These are phyloP conservation scores for Orthonychiurus folsomi DNA, from an alignment of 2,888 invertebrate genomes.

Conservation along the genomic window DNA sequence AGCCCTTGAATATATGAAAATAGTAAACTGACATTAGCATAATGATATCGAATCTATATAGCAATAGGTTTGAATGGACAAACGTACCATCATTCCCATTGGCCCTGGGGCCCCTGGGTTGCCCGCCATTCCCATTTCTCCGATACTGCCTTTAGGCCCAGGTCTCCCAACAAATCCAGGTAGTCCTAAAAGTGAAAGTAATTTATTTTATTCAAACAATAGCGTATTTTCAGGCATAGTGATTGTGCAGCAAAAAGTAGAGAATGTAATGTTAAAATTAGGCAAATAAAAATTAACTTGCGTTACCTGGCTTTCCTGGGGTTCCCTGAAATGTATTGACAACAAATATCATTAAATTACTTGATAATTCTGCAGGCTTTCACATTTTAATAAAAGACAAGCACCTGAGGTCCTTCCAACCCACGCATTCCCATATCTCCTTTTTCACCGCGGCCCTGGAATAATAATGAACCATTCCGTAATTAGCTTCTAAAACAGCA, in stretches of 20 bases:
- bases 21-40: no score
- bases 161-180: constrained; percentile 45
- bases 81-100: constrained; percentile 40
- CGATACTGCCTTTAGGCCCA: constrained; percentile 46
- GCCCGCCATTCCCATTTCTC: constrained; percentile 45
- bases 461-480: background rate
- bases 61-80: constrained; percentile 5
- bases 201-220: no score
- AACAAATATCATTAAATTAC: no score
- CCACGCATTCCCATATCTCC: constrained; percentile 44
- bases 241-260: no score
- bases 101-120: constrained; percentile 43
- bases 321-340: constrained; percentile 5
- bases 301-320: background rate
- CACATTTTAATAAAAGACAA: background rate
- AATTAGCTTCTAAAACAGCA: no score
- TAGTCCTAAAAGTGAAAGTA: no score
- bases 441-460: constrained; percentile 42
- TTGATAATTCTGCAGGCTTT: no score
- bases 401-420: constrained; percentile 29
- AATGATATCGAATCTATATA: background rate
- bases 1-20: constrained; percentile 42
- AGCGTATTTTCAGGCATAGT: no score
- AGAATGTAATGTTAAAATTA: no score
- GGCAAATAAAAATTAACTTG: no score